A percentile compares a stretch with the other conserved stretches of the same genome.
Conservation (phyloP, 2,113 vertebrate species). For the Platysternon megacephalum region DNA sequence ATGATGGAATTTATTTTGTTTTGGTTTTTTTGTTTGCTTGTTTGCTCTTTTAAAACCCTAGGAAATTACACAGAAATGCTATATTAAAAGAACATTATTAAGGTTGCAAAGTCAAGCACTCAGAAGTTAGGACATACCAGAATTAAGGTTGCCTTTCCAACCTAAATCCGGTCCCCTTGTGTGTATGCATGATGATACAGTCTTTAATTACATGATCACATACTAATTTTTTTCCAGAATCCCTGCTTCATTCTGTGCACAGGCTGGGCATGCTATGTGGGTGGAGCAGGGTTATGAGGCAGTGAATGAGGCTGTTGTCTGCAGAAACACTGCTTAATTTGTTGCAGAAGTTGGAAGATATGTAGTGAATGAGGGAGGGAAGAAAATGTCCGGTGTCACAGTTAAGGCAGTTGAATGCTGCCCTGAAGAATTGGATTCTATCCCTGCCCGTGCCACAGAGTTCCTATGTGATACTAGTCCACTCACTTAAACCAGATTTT, state of each 20-base stretch:
- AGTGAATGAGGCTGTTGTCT: not conserved
- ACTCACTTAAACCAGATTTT: fast-evolving
- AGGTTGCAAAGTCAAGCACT: not conserved
- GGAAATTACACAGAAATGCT: not conserved
- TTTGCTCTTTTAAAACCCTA: not conserved
- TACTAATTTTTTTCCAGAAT: not conserved
- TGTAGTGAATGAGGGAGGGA: not conserved
- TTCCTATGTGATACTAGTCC: not conserved
- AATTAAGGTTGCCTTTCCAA: not conserved
- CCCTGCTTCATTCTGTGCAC: fast-evolving
- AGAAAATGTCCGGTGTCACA: not conserved
- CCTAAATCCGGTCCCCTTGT: not conserved
- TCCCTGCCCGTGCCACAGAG: not conserved
- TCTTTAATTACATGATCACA: fast-evolving
- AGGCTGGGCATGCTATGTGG: not conserved
- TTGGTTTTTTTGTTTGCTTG: not conserved
- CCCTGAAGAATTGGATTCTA: fast-evolving
- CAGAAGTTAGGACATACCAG: not conserved
- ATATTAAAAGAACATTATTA: not conserved
- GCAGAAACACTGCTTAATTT: not conserved
- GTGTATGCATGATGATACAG: not conserved
- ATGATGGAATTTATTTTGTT: not conserved
- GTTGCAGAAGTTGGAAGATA: not conserved
- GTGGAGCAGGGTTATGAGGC: not conserved
- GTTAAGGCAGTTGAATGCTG: not conserved